Percentiles rank a stretch among this genome's conserved stretches.
phyloP scores from a whole-genome alignment of 1,140 invertebrate genomes.

The Neodiprion pinetum region DNA sequence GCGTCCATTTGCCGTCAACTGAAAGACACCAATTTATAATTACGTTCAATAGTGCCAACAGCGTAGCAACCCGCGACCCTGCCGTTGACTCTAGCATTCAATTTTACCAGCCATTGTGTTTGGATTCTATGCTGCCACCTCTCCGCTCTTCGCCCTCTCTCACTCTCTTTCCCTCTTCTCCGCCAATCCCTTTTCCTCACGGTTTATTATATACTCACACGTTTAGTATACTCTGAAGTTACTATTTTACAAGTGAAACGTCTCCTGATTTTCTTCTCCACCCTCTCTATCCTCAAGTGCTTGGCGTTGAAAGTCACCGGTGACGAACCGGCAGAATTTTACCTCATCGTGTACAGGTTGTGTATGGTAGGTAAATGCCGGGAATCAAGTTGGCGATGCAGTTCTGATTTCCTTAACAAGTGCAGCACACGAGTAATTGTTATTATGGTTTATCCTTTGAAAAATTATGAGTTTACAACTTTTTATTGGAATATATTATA shows the following conservation, averaged over 20 bases:
- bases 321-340: no score
- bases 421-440: no score
- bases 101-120: conserved; percentile 52
- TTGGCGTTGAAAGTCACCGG: no score
- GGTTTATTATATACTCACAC: conserved; percentile 6
- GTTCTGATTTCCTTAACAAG: no score
- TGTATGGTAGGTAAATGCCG: no score
- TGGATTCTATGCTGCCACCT: conserved; percentile 39
- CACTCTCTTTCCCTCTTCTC: conserved; percentile 9
- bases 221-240: not conserved
- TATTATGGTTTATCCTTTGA: no score
- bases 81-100: conserved; percentile 42
- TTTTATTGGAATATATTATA: no score
- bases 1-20: conserved; percentile 41
- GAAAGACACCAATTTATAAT: conserved; percentile 57
- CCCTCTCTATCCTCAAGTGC: no score
- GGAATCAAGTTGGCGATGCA: no score
- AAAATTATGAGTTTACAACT: no score
- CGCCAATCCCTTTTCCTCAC: conserved; percentile 5
- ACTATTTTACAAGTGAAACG: conserved; percentile 5
- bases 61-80: conserved; percentile 28
- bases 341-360: no score
- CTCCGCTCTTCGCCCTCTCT: conserved; percentile 15
- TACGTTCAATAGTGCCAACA: conserved; percentile 42
- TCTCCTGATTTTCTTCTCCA: not conserved